Base-by-base conservation (phyloP, 2,888 invertebrate species). In the Caenorhabditis doughertyi region DNA sequence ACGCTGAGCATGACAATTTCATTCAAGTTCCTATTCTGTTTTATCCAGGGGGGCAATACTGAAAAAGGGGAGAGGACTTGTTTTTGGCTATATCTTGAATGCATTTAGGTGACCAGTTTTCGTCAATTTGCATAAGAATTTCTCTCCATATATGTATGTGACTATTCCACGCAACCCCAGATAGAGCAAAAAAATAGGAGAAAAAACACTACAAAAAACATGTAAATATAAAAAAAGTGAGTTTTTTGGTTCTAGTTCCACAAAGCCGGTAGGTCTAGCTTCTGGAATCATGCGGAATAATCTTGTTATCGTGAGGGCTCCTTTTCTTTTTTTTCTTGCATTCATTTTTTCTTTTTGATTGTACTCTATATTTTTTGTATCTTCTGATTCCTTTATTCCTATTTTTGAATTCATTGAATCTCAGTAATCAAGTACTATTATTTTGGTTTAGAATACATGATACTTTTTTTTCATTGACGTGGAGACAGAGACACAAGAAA, bases 121-220 rank as follows among this genome's bases (percentile, higher is more conserved):
- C 39, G 70, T 56, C 70, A 70, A 70, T 70, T 70, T 70, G 70
- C 70, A 70, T 70, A 70, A 56, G 16, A 44, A 70, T 70, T 42
- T 70, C 32, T 29, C 55, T 56, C 39, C 42, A 68, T 68, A 55
- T 56, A 65, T 65, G 65, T 65, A 65, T 65, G 65, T 56, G 47
- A 49, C 55, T 49, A 71, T 60, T 71, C 27, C 71, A 71, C 71
- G 71, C 51, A 32, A 70, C 68, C 42, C 9, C 23, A 7, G 23
- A 51, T 5, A 11, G 27, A 42, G 32, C n/a, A 55, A 23, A 39
- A 42, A 51, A 65, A 51, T 49, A 1, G 21, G 16, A 25, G 9
- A 49, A 18, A 47, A 64, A 64, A 64, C 27, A 18, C 16, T 21
- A 49, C 18, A 44, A 60, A 60, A 25, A 42, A 44, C 60, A 44